Conservation (phyloP, 2,888 invertebrate genomes). For the Dysmachus trigonus region DNA sequence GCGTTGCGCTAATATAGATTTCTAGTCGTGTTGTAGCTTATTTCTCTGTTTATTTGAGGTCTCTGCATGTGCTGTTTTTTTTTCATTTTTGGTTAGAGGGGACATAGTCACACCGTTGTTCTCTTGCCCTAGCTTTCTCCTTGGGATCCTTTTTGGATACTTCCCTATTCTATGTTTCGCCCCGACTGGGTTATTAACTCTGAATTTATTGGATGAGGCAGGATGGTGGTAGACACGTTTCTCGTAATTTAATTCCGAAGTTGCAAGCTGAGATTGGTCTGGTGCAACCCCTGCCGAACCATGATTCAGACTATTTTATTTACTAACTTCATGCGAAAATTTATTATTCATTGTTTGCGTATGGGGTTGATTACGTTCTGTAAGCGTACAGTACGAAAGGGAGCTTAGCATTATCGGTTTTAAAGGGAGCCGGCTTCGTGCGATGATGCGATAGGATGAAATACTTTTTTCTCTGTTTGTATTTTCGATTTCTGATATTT, state of each 20-base stretch:
- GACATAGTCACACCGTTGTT: not conserved
- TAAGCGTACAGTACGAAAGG: not conserved
- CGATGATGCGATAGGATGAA: not conserved
- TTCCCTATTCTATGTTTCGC: not conserved
- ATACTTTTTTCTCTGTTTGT: not conserved
- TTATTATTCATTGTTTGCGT: conserved; percentile 40
- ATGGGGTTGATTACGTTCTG: not conserved
- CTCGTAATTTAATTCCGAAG: conserved; percentile 43
- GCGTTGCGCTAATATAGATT: not conserved
- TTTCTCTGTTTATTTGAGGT: conserved; percentile 19
- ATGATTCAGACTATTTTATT: conserved; percentile 17
- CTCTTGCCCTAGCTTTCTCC: not conserved
- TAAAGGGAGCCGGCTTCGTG: not conserved
- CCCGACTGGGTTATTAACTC: conserved; percentile 27
- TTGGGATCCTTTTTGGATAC: not conserved
- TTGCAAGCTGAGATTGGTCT: not conserved
- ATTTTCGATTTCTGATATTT: not conserved
- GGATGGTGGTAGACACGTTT: conserved; percentile 43
- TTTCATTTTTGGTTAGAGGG: not conserved
- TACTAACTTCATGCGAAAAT: conserved; percentile 29
- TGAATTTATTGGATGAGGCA: conserved; percentile 31
- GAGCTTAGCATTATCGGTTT: not conserved
- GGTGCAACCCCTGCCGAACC: not conserved
- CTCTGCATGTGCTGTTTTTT: not conserved
- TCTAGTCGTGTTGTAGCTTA: not conserved